phyloP scores from a whole-genome alignment of 1,140 invertebrate genomes.

The Leptinotarsa texana region DNA sequence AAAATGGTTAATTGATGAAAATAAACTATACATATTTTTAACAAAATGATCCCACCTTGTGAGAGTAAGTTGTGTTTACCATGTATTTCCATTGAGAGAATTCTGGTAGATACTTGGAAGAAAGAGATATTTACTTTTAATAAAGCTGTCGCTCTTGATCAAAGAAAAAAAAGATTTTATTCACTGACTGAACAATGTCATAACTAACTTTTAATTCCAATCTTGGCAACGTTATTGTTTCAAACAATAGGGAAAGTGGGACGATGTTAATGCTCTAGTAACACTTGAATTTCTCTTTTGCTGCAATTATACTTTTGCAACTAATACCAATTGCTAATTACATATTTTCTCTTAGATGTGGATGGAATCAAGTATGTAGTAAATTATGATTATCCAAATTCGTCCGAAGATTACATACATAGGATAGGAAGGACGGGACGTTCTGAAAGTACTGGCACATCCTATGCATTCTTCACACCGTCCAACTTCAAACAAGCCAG shows the following conservation, averaged over 20 bases:
- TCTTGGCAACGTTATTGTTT: not conserved
- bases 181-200: too few species aligned
- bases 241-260: not conserved
- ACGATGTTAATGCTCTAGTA: not conserved
- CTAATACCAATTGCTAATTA: too few species aligned
- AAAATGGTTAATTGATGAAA: too few species aligned
- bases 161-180: too few species aligned
- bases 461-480: constrained; percentile 97
- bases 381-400: constrained; percentile 98
- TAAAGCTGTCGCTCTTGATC: too few species aligned
- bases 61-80: too few species aligned
- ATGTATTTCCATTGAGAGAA: too few species aligned
- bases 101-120: too few species aligned
- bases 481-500: constrained; percentile 88
- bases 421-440: constrained; percentile 96
- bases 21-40: too few species aligned
- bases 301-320: too few species aligned
- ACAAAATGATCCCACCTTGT: too few species aligned
- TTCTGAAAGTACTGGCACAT: constrained; percentile 89
- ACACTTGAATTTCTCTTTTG: not conserved
- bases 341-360: constrained; percentile 75
- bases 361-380: constrained; percentile 99
- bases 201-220: not conserved
- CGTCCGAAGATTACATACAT: constrained; percentile 98
- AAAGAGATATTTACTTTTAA: too few species aligned